Base-by-base conservation (phyloP, 2,113 vertebrate species). In the Peromyscus leucopus region DNA sequence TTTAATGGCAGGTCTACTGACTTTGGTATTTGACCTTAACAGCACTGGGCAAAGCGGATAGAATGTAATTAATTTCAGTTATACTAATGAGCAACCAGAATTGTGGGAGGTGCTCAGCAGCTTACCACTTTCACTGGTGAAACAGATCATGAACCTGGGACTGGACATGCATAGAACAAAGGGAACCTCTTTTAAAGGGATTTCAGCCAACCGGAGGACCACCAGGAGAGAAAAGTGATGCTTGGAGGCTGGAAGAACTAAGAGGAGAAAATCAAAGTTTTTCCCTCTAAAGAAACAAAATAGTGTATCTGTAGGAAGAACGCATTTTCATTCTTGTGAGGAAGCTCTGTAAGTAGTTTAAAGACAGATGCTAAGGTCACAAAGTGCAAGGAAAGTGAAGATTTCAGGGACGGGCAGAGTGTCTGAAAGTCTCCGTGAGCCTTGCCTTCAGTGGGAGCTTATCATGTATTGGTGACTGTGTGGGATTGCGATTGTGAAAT, bases 151-250 rank as follows among this genome's bases (percentile, higher is more conserved):
- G 11, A 86, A 51, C 21, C 19, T 1, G 33, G 67, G 16, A 61
- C 48, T 71, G 78, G 55, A 65, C 9, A 26, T 33, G 67, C 24
- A 11, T 15, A 46, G 51, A 79, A 88, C 69, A 84, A 75, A 89
- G 63, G 36, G 17, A 93, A 76, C 19, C 31, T 82, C 31, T 57
- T 39, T 88, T 55, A 63, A 92, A 61, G 9, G 26, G 78, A 89
- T 96, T 93, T 93, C 4, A 75, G 17, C 2, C 76, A 21, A 83
- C 1, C 8, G n/a, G 10, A 91, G 36, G 26, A 92, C 75, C 33
- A 83, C 21, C 17, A 36, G 74, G 69, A 92, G 67, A 92, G 88
- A 79, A 92, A 94, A 74, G 24, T 42, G 72, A 59, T 95, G 72
- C n/a, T 42, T 71, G 28, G 91, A 72, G 28, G 19, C 17, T 65